phyloP scores from a whole-genome alignment of 2,797 vertebrate genomes.

The Lithobates sylvaticus region DNA sequence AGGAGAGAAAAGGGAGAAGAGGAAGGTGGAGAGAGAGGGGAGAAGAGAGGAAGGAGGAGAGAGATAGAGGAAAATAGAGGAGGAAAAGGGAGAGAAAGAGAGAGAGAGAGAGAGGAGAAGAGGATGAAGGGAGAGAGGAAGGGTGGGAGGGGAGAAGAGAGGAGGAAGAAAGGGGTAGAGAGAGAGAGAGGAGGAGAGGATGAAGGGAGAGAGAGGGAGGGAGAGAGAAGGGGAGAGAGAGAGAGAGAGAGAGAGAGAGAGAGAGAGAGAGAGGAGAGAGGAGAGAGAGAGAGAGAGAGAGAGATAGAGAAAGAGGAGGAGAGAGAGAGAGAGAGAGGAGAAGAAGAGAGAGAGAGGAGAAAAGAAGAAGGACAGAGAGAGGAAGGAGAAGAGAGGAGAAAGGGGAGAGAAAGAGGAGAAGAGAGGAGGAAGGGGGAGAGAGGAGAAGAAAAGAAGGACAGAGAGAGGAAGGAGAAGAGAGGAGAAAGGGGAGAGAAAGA shows the following conservation, averaged over 20 bases:
- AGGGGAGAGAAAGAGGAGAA: background rate
- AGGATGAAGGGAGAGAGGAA: background rate
- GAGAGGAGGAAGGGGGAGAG: background rate
- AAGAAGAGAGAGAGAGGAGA: too few relatives aligned
- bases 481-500: background rate
- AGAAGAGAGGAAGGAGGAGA: too few relatives aligned
- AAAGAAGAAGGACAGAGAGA: background rate
- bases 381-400: background rate
- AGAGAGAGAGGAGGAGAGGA: background rate
- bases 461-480: background rate
- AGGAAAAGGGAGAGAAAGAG: background rate
- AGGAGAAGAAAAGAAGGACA: background rate
- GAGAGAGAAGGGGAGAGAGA: background rate
- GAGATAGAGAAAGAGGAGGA: too few relatives aligned
- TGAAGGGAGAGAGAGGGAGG: background rate
- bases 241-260: too few relatives aligned
- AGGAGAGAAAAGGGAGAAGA: too few relatives aligned
- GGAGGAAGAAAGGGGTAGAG: too few relatives aligned
- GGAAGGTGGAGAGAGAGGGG: too few relatives aligned
- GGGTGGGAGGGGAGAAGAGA: background rate
- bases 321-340: background rate
- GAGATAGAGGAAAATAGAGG: too few relatives aligned
- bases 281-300: too few relatives aligned
- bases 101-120: rapidly evolving
- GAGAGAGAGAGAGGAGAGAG: rapidly evolving